Conservation (phyloP, 2,797 vertebrate genomes). For the Falco columbarius region DNA sequence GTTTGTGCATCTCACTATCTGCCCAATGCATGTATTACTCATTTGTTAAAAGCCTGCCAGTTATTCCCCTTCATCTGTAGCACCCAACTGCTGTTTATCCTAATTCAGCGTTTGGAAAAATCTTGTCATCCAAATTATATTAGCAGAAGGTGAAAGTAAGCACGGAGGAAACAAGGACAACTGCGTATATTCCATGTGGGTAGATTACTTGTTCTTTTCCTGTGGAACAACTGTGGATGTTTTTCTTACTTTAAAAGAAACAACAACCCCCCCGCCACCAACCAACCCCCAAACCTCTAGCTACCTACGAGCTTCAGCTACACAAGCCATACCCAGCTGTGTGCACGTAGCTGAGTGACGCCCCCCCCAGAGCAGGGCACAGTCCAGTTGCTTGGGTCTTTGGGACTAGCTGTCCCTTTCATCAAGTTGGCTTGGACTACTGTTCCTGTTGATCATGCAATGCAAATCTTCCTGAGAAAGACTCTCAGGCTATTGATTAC, state of each 20-base stretch:
- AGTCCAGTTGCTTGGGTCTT: constrained; percentile 36
- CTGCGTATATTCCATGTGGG: background rate
- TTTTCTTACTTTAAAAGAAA: background rate
- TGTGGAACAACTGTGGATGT: background rate
- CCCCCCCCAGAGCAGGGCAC: background rate
- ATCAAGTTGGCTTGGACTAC: constrained; percentile 25
- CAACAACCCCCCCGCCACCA: background rate
- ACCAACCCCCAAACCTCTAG: background rate
- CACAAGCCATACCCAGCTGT: constrained; percentile 17
- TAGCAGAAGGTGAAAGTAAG: constrained; percentile 33
- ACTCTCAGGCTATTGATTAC: constrained; percentile 23
- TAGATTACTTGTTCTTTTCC: constrained; percentile 36
- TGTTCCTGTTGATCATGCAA: constrained; percentile 34
- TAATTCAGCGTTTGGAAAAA: constrained; percentile 16
- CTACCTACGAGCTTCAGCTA: constrained; percentile 1
- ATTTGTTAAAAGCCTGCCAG: background rate
- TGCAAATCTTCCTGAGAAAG: constrained; percentile 34
- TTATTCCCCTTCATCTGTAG: background rate
- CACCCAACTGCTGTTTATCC: background rate
- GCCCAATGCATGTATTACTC: background rate
- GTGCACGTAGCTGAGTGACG: background rate
- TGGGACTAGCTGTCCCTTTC: constrained; percentile 69
- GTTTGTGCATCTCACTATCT: background rate
- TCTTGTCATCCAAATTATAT: background rate
- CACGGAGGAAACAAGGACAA: constrained; percentile 17